phyloP scores from a whole-genome alignment of 2,113 vertebrate genomes.

The Tachysurus fulvidraco region DNA sequence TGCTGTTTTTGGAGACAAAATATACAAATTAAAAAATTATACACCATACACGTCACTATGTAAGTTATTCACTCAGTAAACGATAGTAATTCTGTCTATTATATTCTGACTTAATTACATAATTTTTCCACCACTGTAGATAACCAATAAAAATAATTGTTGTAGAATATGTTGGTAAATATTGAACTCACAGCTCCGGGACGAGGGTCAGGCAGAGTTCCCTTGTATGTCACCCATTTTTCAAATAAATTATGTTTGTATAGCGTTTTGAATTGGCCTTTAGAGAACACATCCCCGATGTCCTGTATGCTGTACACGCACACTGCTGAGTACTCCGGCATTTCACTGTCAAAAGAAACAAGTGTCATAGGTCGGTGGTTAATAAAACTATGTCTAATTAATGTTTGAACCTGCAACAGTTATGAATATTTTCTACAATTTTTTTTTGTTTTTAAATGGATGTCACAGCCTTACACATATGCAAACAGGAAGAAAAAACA shows the following conservation, averaged over 20 bases:
- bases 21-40: neutral
- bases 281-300: conserved; percentile 70
- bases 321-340: conserved; percentile 69
- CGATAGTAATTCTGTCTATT: neutral
- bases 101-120: too few species aligned
- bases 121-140: neutral
- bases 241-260: conserved; percentile 52
- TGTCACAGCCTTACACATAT: neutral
- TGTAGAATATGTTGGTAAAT: neutral
- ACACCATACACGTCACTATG: neutral
- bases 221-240: conserved; percentile 74
- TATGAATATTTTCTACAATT: neutral
- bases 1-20: neutral
- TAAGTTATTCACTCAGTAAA: neutral
- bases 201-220: conserved; percentile 74
- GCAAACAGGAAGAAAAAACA: neutral
- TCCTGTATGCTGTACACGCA: conserved; percentile 67
- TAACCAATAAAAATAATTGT: neutral
- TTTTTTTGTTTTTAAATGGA: neutral
- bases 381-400: too few species aligned
- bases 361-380: too few species aligned
- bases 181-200: conserved; percentile 78
- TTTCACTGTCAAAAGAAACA: neutral
- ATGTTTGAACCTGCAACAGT: too few species aligned
- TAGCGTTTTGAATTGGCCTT: conserved; percentile 72